phyloP scores from a whole-genome alignment of 2,888 invertebrate genomes.

The Acanthococcus lagerstroemiae region DNA sequence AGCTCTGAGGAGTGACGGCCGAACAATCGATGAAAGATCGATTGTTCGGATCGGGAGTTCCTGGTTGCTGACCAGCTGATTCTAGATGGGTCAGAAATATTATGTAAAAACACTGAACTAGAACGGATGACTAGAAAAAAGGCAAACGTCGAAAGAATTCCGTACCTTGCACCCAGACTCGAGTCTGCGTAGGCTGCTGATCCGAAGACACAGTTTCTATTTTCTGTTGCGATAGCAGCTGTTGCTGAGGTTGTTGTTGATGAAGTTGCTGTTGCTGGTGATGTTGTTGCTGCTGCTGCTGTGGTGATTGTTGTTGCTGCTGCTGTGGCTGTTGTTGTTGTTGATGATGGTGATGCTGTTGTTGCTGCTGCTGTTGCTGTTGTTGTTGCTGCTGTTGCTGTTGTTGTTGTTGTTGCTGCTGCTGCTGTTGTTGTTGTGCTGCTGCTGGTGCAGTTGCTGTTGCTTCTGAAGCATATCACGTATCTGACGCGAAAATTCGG shows the following conservation, averaged over 20 bases:
- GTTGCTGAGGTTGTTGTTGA: conserved; percentile 32
- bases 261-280: conserved; percentile 33
- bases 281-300: conserved; percentile 32
- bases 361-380: conserved; percentile 41
- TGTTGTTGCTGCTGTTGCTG: conserved; percentile 41
- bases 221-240: too few species aligned
- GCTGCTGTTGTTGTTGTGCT: too few species aligned
- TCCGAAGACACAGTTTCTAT: conserved; percentile 47
- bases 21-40: conserved; percentile 15
- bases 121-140: too few species aligned
- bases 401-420: conserved; percentile 43
- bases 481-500: conserved; percentile 61
- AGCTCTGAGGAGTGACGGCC: conserved; percentile 24
- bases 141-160: too few species aligned
- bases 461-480: conserved; percentile 70
- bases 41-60: conserved; percentile 18
- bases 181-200: background rate
- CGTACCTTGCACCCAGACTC: conserved; percentile 22
- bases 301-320: conserved; percentile 24
- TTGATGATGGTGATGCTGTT: conserved; percentile 40
- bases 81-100: background rate
- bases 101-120: background rate
- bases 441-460: conserved; percentile 42
- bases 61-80: conserved; percentile 5
- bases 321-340: conserved; percentile 26